A percentile compares a stretch with the other conserved stretches of the same genome.
Evolutionary conservation across 2,797 vertebrate genomes (phyloP).

Genomic region (Jordanella pulchra): DNA sequence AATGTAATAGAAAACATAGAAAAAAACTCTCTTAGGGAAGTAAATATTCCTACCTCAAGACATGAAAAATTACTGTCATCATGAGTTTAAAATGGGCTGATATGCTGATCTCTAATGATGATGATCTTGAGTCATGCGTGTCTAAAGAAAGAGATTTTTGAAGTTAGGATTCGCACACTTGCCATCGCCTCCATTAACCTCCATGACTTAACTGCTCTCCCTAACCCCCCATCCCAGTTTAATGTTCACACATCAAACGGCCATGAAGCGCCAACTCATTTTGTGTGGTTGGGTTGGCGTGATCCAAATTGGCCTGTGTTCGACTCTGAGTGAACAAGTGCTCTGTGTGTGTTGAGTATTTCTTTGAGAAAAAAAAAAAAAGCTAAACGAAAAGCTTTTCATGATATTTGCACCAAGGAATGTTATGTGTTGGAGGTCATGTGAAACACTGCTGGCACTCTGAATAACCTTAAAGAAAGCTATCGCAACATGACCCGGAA

Average conservation of each 20-base stretch:
- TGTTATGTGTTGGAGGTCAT: conserved; percentile 73
- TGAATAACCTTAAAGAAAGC: conserved; percentile 69
- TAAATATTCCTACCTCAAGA: conserved; percentile 32
- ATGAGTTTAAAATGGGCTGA: conserved; percentile 63
- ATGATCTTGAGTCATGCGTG: conserved; percentile 69
- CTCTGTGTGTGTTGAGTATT: conserved; percentile 3
- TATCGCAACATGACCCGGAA: conserved; percentile 73
- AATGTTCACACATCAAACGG: conserved; percentile 67
- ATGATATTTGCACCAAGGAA: conserved; percentile 64
- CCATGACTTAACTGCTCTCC: conserved; percentile 69
- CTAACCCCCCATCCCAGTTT: conserved; percentile 39
- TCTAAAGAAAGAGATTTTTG: conserved; percentile 40
- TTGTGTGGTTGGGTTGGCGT: conserved; percentile 36
- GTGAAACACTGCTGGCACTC: conserved; percentile 76
- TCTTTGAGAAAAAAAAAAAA: conserved; percentile 16
- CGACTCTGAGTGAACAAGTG: conserved; percentile 34
- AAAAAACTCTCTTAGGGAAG: conserved; percentile 10
- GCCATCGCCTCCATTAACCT: conserved; percentile 63
- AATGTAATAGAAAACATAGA: not conserved
- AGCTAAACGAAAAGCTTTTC: conserved; percentile 36
- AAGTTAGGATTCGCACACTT: conserved; percentile 48
- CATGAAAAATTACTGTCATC: conserved; percentile 67
- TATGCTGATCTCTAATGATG: conserved; percentile 62
- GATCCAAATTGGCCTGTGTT: conserved; percentile 45
- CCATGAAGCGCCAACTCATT: conserved; percentile 21